Conservation (phyloP, 2,797 vertebrate species). For the Syngnathus rostellatus region DNA sequence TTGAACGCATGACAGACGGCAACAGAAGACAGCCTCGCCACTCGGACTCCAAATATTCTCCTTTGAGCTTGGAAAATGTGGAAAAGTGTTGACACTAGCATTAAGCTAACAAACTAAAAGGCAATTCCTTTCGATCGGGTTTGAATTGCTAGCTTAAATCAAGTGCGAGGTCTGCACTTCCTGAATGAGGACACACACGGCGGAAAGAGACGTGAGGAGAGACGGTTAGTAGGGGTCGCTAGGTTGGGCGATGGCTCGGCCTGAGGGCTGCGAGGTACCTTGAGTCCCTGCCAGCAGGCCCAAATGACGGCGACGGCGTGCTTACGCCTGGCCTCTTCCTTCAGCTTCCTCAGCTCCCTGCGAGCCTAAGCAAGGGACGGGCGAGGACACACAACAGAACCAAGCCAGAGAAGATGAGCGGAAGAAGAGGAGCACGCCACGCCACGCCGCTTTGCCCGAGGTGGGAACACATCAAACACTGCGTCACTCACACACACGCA, state of each 20-base stretch:
- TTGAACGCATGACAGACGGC: conserved; percentile 16
- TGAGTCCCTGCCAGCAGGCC: conserved; percentile 99
- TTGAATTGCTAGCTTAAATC: neutral
- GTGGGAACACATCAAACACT: conserved; percentile 25
- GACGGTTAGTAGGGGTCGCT: conserved; percentile 24
- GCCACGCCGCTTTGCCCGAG: conserved; percentile 23
- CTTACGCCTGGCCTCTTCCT: conserved; percentile 96
- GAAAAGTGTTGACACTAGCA: no score
- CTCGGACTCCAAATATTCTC: neutral
- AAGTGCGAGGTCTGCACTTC: conserved; percentile 2
- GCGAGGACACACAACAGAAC: conserved; percentile 16
- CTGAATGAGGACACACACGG: neutral
- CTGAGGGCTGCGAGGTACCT: conserved; percentile 76
- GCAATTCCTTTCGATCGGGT: neutral
- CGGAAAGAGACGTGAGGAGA: conserved; percentile 17
- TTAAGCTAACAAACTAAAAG: no score
- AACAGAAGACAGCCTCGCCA: conserved; percentile 2
- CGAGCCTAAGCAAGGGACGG: conserved; percentile 83
- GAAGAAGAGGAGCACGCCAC: conserved; percentile 9
- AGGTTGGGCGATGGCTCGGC: conserved; percentile 31
- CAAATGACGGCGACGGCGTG: conserved; percentile 98
- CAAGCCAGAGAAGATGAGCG: conserved; percentile 44
- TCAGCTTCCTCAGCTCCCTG: conserved; percentile 95
- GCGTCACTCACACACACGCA: conserved; percentile 1
- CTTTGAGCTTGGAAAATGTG: neutral